A percentile compares a stretch with the other conserved stretches of the same genome.
These are phyloP conservation scores for Pangasius sanitwongsei DNA, from an alignment of 2,797 vertebrate species.

Conservation along the genomic window DNA sequence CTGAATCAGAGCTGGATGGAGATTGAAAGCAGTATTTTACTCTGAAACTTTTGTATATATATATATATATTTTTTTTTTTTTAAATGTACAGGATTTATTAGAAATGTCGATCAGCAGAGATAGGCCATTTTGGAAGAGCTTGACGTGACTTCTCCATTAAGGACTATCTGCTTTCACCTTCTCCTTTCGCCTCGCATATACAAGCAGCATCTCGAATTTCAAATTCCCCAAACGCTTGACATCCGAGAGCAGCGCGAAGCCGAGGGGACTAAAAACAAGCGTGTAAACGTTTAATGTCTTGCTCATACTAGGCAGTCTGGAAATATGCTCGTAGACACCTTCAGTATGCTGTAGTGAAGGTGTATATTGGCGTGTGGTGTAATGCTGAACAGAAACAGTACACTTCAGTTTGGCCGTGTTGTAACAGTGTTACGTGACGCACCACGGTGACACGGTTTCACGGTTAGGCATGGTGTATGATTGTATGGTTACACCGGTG, in stretches of 20 bases:
- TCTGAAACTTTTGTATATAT: not conserved
- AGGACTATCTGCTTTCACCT: conserved; percentile 19
- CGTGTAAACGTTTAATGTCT: not conserved
- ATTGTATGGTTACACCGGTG: not conserved
- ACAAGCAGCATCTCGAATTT: conserved; percentile 22
- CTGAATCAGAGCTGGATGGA: not conserved
- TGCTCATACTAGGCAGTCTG: not conserved
- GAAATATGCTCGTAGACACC: not conserved
- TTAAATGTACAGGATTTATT: not conserved
- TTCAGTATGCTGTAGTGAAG: not conserved
- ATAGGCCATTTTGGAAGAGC: not conserved
- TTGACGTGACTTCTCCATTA: not conserved
- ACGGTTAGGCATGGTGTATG: not conserved
- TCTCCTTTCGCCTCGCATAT: not conserved
- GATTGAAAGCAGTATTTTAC: not conserved
- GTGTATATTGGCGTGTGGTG: not conserved
- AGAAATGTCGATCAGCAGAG: not conserved
- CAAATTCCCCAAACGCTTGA: not conserved
- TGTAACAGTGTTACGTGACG: not conserved
- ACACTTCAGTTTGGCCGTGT: conserved; percentile 1
- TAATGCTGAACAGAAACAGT: conserved; percentile 48
- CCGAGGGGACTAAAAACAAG: not conserved
- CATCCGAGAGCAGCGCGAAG: not conserved
- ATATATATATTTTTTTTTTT: not conserved
- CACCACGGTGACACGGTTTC: not conserved